Base-by-base conservation (phyloP, 2,113 vertebrate species). In the Artemisiospiza belli region DNA sequence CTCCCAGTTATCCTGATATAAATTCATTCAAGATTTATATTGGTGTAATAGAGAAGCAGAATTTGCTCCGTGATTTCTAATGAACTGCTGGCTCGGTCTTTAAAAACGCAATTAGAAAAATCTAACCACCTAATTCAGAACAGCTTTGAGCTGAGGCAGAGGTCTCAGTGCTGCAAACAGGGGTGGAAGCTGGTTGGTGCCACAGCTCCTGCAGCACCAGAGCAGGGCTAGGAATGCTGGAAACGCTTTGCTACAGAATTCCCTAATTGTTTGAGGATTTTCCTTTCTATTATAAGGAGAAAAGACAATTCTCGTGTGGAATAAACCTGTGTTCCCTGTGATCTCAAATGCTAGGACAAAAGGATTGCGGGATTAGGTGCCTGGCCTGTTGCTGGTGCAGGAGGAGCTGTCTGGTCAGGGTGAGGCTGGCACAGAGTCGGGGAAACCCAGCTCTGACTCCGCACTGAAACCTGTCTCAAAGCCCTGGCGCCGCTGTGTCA, bases 31-130 rank as follows among this genome's bases (percentile, higher is more conserved):
- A 96, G 96, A 96, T 95, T 93, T 96, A 89, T 90, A 96, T 61
- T 63, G 83, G 95, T 95, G 95, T 97, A 96, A 95, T 46, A 93
- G 94, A 96, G 94, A 92, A 96, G 95, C 95, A 96, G 95, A 96
- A 96, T 96, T 94, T 25, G 80, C 93, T 92, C 92, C 69, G 0
- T 19, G 80, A 90, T 94, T 95, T 89, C 95, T 96, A 97, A 94
- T 81, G 95, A 95, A 95, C 92, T 94, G 92, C 95, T 97, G 94
- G 95, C 95, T 96, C 58, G 5, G 44, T 91, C 90, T 92, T 90
- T 94, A 94, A 94, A 96, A 95, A 94, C 5, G 79, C 95, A 96
- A 97, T 96, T 96, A 96, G 92, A 93, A 87, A 84, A 96, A 94
- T 89, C 90, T 77, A 97, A 69, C 95, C 94, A 89, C 90, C 93